Percentiles rank a stretch among this genome's conserved stretches.
Evolutionary conservation across 2,888 invertebrate species (phyloP).

Genomic region (Halictus quadricinctus): DNA sequence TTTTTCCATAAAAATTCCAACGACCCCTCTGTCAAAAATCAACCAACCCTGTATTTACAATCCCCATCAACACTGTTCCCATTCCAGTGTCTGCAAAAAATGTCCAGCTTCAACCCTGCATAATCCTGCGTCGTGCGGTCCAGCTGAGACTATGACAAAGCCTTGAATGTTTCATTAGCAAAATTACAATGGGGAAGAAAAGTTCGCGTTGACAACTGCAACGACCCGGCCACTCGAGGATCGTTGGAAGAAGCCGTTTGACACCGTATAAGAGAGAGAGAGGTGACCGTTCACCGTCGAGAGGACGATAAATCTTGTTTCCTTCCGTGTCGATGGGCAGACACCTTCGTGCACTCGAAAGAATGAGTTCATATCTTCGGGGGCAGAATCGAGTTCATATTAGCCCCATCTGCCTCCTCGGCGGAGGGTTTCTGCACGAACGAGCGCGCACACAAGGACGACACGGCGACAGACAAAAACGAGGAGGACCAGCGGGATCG

Average conservation of each 20-base stretch:
- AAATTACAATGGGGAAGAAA: neutral
- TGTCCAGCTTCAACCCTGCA: neutral
- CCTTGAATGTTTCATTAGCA: conserved; percentile 1
- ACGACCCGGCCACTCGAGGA: conserved; percentile 5
- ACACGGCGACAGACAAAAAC: conserved; percentile 67
- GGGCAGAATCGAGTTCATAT: conserved; percentile 80
- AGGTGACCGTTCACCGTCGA: conserved; percentile 47
- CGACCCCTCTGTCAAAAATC: too few species aligned
- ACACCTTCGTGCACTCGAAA: conserved; percentile 67
- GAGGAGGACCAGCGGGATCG: conserved; percentile 62
- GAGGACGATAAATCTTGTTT: conserved; percentile 77
- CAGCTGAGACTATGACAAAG: neutral
- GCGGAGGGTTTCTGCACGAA: conserved; percentile 76
- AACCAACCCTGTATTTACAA: too few species aligned
- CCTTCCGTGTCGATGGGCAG: conserved; percentile 72
- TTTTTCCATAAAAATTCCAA: too few species aligned
- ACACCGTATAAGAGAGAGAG: conserved; percentile 36
- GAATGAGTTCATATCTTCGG: conserved; percentile 79
- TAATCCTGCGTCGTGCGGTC: neutral
- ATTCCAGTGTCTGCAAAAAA: neutral
- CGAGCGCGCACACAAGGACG: conserved; percentile 70
- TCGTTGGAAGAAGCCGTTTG: conserved; percentile 38
- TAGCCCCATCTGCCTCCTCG: conserved; percentile 79
- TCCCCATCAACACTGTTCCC: neutral
- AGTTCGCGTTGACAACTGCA: neutral